Conservation (phyloP, 1,140 invertebrate genomes). For the Platorchestia sp. region DNA sequence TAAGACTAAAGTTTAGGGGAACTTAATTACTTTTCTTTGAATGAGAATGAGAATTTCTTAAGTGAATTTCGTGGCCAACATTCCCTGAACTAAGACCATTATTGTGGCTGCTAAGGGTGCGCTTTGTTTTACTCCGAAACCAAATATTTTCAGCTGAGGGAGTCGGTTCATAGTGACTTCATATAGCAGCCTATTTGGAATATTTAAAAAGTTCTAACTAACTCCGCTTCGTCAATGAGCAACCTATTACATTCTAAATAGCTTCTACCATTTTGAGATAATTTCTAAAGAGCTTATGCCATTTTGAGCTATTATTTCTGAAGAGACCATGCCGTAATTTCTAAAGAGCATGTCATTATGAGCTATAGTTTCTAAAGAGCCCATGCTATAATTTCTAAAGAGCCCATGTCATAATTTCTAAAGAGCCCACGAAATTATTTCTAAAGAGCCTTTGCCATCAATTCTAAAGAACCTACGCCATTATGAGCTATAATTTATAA, state of each 20-base stretch:
- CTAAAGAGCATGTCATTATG: neutral
- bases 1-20: neutral
- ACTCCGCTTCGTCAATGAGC: neutral
- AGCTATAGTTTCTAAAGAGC: neutral
- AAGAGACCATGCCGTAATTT: neutral
- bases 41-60: neutral
- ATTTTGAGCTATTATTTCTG: neutral
- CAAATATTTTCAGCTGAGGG: neutral
- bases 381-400: neutral
- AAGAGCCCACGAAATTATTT: neutral
- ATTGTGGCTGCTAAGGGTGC: neutral
- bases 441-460: too few relatives aligned
- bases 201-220: neutral
- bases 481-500: too few relatives aligned
- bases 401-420: neutral
- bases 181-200: neutral
- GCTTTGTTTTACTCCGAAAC: neutral
- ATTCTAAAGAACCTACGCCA: too few relatives aligned
- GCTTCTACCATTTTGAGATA: too few relatives aligned
- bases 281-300: neutral
- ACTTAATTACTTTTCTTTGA: neutral
- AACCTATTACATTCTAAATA: neutral
- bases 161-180: neutral
- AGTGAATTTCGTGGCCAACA: neutral
- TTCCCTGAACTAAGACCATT: neutral